Base-by-base conservation (phyloP, 1,140 invertebrate species). In the Drosophila prosaltans region DNA sequence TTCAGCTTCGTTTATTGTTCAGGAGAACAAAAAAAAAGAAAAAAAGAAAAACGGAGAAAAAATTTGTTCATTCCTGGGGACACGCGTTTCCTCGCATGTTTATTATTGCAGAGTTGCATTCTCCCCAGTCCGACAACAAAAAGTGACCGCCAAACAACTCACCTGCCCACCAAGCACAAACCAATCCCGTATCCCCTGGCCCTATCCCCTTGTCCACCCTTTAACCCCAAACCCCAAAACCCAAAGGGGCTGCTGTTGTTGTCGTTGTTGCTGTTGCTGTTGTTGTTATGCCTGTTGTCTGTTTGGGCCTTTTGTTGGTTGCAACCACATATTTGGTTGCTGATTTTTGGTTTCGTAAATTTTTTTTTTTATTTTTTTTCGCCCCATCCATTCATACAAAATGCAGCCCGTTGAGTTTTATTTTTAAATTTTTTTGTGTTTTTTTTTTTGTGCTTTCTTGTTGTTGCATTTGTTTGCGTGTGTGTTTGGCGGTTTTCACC, bases 331-430 rank as follows among this genome's bases (percentile, higher is more conserved):
- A 90, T 91, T 90, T 88, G 88, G 88, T 90, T 90, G 88, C 80
- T 90, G 88, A 90, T 90, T 90, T 90, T 88, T 91, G 88, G 88
- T 90, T 91, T 91, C 88, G 83, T 86, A 88, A 84, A 81, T 90
- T 89, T 89, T 85, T 83, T 75, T 36, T 36, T 36, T 36, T 7
- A 0, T 36, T 36, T 6, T 36, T 36, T 36, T 36, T 36, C 6
- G 81, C 70, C 84, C 80, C 81, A 63, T 43, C 41, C 71, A 16
- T 51, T 21, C 63, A 39, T 39, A 28, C 48, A 65, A 45, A 30
- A 58, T 65, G 69, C 61, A 55, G 51, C 72, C 62, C 30, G 48
- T 72, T 66, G 54, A 65, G 51, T 61, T 55, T 60, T 60, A 58
- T 70, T 48, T 62, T 45, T 45, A 16, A 16, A 16, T 51, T 80